phyloP scores from a whole-genome alignment of 1,140 invertebrate genomes.

The Cydia fagiglandana region DNA sequence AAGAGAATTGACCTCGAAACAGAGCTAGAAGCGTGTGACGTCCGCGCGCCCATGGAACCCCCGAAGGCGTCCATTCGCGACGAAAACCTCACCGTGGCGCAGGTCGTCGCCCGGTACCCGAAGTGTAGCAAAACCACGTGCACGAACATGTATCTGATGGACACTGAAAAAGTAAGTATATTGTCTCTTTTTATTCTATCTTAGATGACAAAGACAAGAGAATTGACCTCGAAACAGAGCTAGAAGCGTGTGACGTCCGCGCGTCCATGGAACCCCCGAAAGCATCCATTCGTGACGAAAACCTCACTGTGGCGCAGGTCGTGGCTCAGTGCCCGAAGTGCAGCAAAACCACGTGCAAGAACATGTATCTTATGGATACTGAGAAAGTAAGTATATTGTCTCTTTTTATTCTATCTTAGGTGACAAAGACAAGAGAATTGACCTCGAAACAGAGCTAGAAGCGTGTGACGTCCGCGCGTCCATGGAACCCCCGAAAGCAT shows the following conservation, averaged over 20 bases:
- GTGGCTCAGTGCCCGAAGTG: constrained; percentile 77
- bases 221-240: constrained; percentile 78
- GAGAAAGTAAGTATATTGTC: constrained; percentile 64
- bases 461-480: constrained; percentile 75
- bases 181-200: constrained; percentile 29
- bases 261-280: constrained; percentile 77
- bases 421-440: constrained; percentile 63
- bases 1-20: constrained; percentile 74
- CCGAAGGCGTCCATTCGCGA: constrained; percentile 83
- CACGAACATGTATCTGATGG: constrained; percentile 89
- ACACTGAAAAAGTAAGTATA: constrained; percentile 79
- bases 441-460: constrained; percentile 81
- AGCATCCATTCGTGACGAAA: constrained; percentile 83
- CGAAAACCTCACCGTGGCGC: constrained; percentile 83
- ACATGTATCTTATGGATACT: constrained; percentile 88
- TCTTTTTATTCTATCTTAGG: constrained; percentile 45
- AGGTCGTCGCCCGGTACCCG: constrained; percentile 79
- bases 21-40: constrained; percentile 82
- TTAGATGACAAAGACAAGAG: constrained; percentile 64
- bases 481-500: constrained; percentile 79
- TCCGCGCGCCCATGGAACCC: constrained; percentile 54
- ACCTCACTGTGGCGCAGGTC: constrained; percentile 83
- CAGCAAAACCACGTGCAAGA: constrained; percentile 84
- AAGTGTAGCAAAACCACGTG: constrained; percentile 82
- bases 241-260: constrained; percentile 82